Evolutionary conservation across 2,113 vertebrate species (phyloP), one percentile per base, ranked within the genome.

Genomic region (Apodemus speciosus): DNA sequence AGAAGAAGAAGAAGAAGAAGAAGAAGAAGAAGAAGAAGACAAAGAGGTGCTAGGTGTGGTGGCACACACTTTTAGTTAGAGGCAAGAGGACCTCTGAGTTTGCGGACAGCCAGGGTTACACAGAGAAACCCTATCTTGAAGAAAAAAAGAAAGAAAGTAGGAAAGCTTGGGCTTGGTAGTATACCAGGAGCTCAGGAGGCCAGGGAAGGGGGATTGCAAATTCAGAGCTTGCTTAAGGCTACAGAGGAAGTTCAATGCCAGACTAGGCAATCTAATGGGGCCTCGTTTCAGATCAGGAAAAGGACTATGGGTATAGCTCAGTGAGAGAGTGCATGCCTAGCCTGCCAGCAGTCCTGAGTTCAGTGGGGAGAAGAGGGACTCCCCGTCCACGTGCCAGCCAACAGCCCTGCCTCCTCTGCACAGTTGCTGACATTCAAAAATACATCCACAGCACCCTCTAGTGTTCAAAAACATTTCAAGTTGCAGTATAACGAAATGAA

Each of bases 401-500:
- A 0, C 38, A 68, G 25, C 79, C 10, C 62, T 51, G 6, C 49
- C 76, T 21, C 21, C 62, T 88, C n/a, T 60, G 43, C 49, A 73
- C 53, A 21, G 0, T 84, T 49, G 35, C 56, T 51, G 51, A 27
- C 71, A 2, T 85, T 86, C 51, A 92, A 51, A 92, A n/a, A 10
- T 88, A 92, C 60, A 56, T 25, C 91, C 43, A 85, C 25, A 89
- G 71, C 35, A 46, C 95, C 96, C 91, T 40, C 96, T 97, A 86
- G 91, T 85, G 97, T 95, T 91, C 75, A 93, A 83, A 93, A 30
- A 51, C 9, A 68, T 95, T 32, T 30, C 75, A 58, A 58, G 2
- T 76, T 80, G 4, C 51, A 62, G 46, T 73, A 27, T 21, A 91
- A 72, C 49, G 15, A n/a, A 32, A 53, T 46, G 20, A 46, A 73